phyloP scores from a whole-genome alignment of 2,888 invertebrate genomes.

The Tuta absoluta region DNA sequence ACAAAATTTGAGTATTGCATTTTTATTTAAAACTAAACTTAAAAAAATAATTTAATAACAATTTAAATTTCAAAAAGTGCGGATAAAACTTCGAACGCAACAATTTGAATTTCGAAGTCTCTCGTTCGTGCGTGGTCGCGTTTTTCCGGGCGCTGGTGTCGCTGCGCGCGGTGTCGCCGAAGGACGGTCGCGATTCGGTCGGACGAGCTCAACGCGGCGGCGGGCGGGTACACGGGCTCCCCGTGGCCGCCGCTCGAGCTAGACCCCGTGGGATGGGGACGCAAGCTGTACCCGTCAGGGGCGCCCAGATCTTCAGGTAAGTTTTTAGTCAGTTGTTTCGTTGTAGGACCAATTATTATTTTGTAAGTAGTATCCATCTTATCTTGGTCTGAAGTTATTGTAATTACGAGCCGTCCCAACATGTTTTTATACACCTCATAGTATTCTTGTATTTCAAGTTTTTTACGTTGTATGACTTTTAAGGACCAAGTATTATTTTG shows the following conservation, averaged over 20 bases:
- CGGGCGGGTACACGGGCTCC: conserved; percentile 89
- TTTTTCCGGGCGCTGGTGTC: conserved; percentile 58
- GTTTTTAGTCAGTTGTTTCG: conserved; percentile 31
- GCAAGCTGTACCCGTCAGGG: conserved; percentile 88
- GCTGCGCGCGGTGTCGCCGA: conserved; percentile 37
- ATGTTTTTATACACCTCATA: too few relatives aligned
- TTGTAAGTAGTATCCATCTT: too few relatives aligned
- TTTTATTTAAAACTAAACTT: not conserved
- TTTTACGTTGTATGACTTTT: too few relatives aligned
- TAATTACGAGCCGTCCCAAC: too few relatives aligned
- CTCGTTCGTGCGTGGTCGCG: conserved; percentile 40
- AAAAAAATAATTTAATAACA: not conserved
- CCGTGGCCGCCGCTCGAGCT: conserved; percentile 90
- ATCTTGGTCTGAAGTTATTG: too few relatives aligned
- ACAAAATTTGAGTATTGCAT: not conserved
- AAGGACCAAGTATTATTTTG: too few relatives aligned
- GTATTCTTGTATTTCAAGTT: too few relatives aligned
- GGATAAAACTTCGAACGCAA: not conserved
- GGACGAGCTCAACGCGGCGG: conserved; percentile 87
- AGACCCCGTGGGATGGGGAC: conserved; percentile 90
- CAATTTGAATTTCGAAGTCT: conserved; percentile 40
- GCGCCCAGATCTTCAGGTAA: conserved; percentile 84
- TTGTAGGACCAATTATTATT: not conserved
- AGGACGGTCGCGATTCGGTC: conserved; percentile 84
- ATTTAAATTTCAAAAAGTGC: not conserved